phyloP scores from a whole-genome alignment of 1,140 invertebrate species.

The Monochamus saltuarius region DNA sequence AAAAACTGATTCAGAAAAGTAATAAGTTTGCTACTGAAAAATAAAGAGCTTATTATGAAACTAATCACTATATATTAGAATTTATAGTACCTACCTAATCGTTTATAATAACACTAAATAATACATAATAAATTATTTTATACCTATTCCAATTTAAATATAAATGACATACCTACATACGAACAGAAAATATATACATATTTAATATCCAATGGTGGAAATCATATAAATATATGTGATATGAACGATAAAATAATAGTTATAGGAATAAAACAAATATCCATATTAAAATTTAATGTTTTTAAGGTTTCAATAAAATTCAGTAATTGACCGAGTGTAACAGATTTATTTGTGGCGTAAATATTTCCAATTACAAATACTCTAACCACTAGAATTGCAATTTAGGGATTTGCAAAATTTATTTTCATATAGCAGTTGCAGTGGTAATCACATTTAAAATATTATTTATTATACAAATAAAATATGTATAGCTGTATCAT shows the following conservation, averaged over 20 bases:
- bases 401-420: conserved; percentile 10
- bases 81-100: too few relatives aligned
- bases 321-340: conserved; percentile 20
- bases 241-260: too few relatives aligned
- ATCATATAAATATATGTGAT: too few relatives aligned
- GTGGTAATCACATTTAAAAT: not conserved
- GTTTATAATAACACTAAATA: too few relatives aligned
- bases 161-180: too few relatives aligned
- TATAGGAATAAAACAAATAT: too few relatives aligned
- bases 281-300: conserved; percentile 4
- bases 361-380: conserved; percentile 20
- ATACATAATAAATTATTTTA: too few relatives aligned
- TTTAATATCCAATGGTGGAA: too few relatives aligned
- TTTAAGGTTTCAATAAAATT: conserved; percentile 19
- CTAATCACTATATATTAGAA: too few relatives aligned
- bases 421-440: not conserved
- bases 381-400: conserved; percentile 6
- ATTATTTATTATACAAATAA: conserved; percentile 11
- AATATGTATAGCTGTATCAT: conserved; percentile 16
- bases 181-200: too few relatives aligned
- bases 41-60: not conserved
- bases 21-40: not conserved
- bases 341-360: conserved; percentile 12
- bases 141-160: too few relatives aligned
- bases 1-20: not conserved